These are phyloP conservation scores for Drosophila fungiperda DNA, from an alignment of 2,888 invertebrate species.

Conservation along the genomic window DNA sequence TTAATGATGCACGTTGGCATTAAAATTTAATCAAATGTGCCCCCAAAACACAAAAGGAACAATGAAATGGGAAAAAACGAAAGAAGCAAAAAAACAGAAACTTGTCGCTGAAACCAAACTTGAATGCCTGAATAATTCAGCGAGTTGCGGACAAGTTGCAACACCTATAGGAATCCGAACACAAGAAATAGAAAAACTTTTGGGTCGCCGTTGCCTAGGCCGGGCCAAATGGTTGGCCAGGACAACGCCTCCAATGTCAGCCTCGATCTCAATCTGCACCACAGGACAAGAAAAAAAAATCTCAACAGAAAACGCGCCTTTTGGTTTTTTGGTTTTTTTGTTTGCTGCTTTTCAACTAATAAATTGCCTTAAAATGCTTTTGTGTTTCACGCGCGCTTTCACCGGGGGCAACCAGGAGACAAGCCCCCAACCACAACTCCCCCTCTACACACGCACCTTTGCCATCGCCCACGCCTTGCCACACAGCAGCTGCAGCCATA, in stretches of 20 bases:
- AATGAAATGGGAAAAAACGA: neutral
- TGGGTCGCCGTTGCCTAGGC: constrained; percentile 29
- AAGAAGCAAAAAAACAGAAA: constrained; percentile 29
- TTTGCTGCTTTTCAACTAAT: constrained; percentile 62
- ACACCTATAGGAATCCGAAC: constrained; percentile 53
- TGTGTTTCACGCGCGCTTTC: constrained; percentile 77
- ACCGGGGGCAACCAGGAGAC: constrained; percentile 57
- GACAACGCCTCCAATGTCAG: constrained; percentile 42
- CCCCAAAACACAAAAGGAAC: constrained; percentile 9
- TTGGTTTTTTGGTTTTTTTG: constrained; percentile 34
- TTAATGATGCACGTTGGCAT: constrained; percentile 80
- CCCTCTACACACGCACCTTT: neutral
- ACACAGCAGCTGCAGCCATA: constrained; percentile 66
- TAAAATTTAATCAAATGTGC: constrained; percentile 84
- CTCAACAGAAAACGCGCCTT: constrained; percentile 45
- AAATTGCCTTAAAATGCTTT: constrained; percentile 77
- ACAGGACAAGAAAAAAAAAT: constrained; percentile 1
- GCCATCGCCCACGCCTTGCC: neutral
- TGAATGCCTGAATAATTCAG: constrained; percentile 71
- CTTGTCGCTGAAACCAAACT: constrained; percentile 48
- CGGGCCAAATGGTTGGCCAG: constrained; percentile 12
- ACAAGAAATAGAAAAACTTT: constrained; percentile 23
- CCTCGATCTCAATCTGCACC: constrained; percentile 27
- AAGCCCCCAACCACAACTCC: neutral
- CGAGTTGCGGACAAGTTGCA: constrained; percentile 73